Percentiles rank a stretch among this genome's conserved stretches.
phyloP scores from a whole-genome alignment of 2,888 invertebrate genomes.

The Athalia circularis region DNA sequence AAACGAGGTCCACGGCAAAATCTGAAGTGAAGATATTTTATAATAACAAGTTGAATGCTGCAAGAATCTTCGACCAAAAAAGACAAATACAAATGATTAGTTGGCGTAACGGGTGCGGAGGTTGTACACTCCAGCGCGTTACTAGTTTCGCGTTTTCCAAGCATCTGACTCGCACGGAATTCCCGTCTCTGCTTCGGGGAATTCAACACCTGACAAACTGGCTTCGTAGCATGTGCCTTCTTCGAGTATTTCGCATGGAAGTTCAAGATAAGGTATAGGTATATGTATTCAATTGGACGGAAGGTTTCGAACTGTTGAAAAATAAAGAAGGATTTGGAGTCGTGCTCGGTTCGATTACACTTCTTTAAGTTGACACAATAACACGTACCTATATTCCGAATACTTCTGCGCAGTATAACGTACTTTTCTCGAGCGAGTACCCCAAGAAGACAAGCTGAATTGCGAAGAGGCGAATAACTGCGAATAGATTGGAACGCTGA shows the following conservation, averaged over 20 bases:
- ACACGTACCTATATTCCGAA: neutral
- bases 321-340: neutral
- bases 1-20: too few relatives aligned
- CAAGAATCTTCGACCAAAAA: too few relatives aligned
- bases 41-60: too few relatives aligned
- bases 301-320: neutral
- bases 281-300: neutral
- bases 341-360: neutral
- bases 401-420: too few relatives aligned
- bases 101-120: conserved; percentile 18
- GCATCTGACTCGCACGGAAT: conserved; percentile 34
- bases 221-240: neutral
- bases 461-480: conserved; percentile 20
- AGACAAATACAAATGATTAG: neutral
- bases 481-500: conserved; percentile 20
- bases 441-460: conserved; percentile 14
- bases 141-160: conserved; percentile 17
- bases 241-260: neutral
- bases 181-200: conserved; percentile 14
- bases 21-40: too few relatives aligned
- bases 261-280: neutral
- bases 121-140: conserved; percentile 26
- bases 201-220: conserved; percentile 29
- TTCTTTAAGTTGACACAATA: conserved; percentile 20
- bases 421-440: conserved; percentile 1